Percentiles rank a stretch among this genome's conserved stretches.
These are phyloP conservation scores for Meteorus sp. DNA, from an alignment of 1,140 invertebrate genomes.

Conservation along the genomic window DNA sequence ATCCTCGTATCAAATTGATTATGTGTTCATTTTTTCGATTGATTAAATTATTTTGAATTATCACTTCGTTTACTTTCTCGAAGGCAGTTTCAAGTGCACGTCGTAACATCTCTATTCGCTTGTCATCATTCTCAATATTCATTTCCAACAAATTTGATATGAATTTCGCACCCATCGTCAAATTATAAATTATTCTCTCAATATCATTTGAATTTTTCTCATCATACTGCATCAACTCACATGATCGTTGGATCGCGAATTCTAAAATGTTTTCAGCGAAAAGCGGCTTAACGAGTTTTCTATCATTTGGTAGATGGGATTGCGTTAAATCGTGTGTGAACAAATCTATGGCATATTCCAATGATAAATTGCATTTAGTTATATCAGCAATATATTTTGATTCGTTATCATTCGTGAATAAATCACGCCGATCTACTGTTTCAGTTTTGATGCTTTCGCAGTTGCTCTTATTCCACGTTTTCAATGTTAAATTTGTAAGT, in stretches of 20 bases:
- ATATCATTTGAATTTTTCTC: slow-evolving; percentile 24
- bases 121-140: slow-evolving; percentile 20
- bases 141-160: slow-evolving; percentile 35
- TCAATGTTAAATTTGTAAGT: slow-evolving; percentile 41
- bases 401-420: slow-evolving; percentile 1
- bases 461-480: slow-evolving; percentile 38
- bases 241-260: slow-evolving; percentile 29
- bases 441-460: slow-evolving; percentile 4
- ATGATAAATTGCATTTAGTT: slow-evolving; percentile 33
- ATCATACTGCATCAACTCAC: slow-evolving; percentile 12
- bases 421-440: neutral
- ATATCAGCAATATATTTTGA: slow-evolving; percentile 27
- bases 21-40: slow-evolving; percentile 26
- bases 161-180: slow-evolving; percentile 33
- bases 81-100: neutral
- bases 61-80: neutral
- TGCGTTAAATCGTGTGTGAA: neutral
- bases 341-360: slow-evolving; percentile 30
- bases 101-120: neutral
- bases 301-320: neutral
- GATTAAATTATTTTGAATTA: slow-evolving; percentile 20
- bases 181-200: slow-evolving; percentile 31
- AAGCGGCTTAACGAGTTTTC: neutral
- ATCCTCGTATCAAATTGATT: slow-evolving; percentile 33
- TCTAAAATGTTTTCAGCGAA: slow-evolving; percentile 28